Percentiles rank a stretch among this genome's conserved stretches.
phyloP scores from a whole-genome alignment of 2,888 invertebrate species.

The Eristalinus aeneus region DNA sequence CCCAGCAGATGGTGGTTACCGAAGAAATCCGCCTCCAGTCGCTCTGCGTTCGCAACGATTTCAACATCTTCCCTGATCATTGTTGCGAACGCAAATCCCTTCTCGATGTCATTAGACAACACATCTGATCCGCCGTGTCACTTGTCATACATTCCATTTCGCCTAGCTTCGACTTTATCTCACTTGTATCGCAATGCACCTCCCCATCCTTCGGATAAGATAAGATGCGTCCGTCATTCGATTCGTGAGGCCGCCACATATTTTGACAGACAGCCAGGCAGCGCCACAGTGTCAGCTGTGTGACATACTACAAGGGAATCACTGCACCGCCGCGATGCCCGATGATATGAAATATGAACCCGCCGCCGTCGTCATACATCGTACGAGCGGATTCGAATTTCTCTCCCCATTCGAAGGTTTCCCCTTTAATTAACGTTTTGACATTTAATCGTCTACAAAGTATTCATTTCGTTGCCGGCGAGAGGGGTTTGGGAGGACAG shows the following conservation, averaged over 20 bases:
- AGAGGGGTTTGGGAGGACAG: background rate
- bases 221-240: background rate
- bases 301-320: conserved; percentile 36
- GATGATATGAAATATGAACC: conserved; percentile 61
- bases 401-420: conserved; percentile 25
- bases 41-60: too few species aligned
- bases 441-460: conserved; percentile 17
- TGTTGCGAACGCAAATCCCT: background rate
- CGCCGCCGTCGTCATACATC: conserved; percentile 19
- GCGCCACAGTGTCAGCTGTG: conserved; percentile 40
- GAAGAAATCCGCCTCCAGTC: background rate
- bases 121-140: background rate
- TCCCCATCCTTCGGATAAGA: background rate
- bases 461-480: conserved; percentile 15
- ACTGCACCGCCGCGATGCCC: conserved; percentile 4
- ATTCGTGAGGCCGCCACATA: conserved; percentile 42
- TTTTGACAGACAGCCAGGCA: conserved; percentile 52
- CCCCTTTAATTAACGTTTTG: conserved; percentile 49
- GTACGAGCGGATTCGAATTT: conserved; percentile 13
- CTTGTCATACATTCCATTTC: background rate
- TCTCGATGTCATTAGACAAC: background rate
- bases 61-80: background rate
- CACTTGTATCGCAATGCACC: background rate
- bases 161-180: background rate
- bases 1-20: too few species aligned